phyloP scores from a whole-genome alignment of 2,888 invertebrate genomes.

The Thereva unica region DNA sequence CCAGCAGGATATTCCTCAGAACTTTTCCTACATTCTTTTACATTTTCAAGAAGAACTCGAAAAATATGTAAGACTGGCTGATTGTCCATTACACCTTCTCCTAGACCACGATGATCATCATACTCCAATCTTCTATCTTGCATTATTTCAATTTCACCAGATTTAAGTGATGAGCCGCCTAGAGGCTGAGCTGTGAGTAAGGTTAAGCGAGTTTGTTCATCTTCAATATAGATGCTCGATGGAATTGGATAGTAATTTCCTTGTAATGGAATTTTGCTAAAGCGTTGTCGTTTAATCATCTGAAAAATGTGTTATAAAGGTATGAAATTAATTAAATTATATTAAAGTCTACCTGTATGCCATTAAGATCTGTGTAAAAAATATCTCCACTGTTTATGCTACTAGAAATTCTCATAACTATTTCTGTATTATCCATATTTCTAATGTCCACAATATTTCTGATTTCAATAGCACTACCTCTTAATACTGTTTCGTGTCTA shows the following conservation, averaged over 20 bases:
- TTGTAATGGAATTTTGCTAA: slow-evolving; percentile 88
- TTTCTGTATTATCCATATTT: slow-evolving; percentile 78
- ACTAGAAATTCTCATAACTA: slow-evolving; percentile 85
- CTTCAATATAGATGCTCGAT: slow-evolving; percentile 83
- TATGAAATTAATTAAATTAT: background rate
- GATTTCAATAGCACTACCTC: slow-evolving; percentile 62
- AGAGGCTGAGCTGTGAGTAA: slow-evolving; percentile 82
- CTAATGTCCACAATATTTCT: slow-evolving; percentile 69
- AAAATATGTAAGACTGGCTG: slow-evolving; percentile 82
- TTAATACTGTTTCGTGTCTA: slow-evolving; percentile 54
- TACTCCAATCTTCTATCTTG: slow-evolving; percentile 88
- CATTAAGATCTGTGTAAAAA: slow-evolving; percentile 93
- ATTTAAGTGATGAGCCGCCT: slow-evolving; percentile 63
- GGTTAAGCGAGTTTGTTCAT: slow-evolving; percentile 70
- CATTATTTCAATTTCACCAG: slow-evolving; percentile 73
- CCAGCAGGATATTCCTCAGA: slow-evolving; percentile 59
- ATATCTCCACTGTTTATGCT: slow-evolving; percentile 73
- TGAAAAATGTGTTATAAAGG: slow-evolving; percentile 54
- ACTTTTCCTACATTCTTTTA: slow-evolving; percentile 53
- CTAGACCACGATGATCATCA: slow-evolving; percentile 93
- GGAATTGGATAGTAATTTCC: slow-evolving; percentile 97
- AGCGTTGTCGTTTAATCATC: slow-evolving; percentile 82
- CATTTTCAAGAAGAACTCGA: slow-evolving; percentile 73
- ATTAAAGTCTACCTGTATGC: slow-evolving; percentile 71
- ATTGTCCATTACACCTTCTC: slow-evolving; percentile 91